Base-by-base conservation (phyloP, 2,113 vertebrate species). In the Macquaria ambigua region DNA sequence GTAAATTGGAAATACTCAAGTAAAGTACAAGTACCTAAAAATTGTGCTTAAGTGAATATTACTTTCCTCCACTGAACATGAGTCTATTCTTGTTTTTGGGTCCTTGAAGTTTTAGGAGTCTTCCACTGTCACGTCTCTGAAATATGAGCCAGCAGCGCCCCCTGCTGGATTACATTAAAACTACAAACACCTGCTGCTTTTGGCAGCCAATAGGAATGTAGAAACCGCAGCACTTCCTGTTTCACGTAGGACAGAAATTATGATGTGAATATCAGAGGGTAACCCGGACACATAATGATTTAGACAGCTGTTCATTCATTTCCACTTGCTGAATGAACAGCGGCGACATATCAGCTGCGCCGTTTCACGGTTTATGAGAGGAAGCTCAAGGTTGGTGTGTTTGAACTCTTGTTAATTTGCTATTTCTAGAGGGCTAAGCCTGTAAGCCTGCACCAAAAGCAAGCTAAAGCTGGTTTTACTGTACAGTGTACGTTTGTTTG, bases 171-270 rank as follows among this genome's bases (percentile, higher is more conserved):
- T 5, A 63, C 5, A 0, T 0, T 0, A 5, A 1, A 0, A 8
- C 7, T 1, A 0, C 39, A 20, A 9, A 67, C 81, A 63, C 4
- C 71, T 21, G 72, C 43, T 23, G 34, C 37, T 18, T 34, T 34
- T 1, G 34, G 6, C 64, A 86, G 77, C 90, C 92, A 91, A 88
- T 93, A 10, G 70, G 77, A 85, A 21, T 2, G 10, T 11, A 90
- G 76, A 10, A 31, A 12, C 21, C 2, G 18, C 10, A 46, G 21
- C 88, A 93, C 93, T 96, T 96, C 95, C 96, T 85, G 93, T 81
- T 90, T 94, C 28, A 72, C 71, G 62, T n/a, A 18, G 53, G 23
- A 41, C 20, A 37, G 53, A 23, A 23, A 28, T 23, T 31, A 21
- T n/a, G 73, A 77, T 72, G 83, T 64, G 62, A 89, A 74, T 62